Evolutionary conservation across 2,888 invertebrate genomes (phyloP), one percentile per base, ranked within the genome.

Genomic region (Philereme transversata): DNA sequence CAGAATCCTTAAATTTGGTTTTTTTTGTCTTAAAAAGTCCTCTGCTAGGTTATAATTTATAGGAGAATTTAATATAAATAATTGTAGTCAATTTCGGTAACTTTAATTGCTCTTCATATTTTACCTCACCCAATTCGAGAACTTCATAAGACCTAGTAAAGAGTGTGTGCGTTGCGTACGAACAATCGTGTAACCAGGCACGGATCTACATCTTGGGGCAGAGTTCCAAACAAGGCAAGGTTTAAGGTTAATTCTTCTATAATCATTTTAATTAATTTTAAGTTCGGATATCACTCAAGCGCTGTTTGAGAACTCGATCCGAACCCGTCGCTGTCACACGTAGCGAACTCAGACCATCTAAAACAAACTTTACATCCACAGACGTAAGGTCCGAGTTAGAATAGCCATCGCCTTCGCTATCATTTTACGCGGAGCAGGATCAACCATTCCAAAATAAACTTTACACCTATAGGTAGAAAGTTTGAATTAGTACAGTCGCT

Each of bases 151-250:
- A 22, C 22, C 3, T 22, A 22, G 73, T 70, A 73, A 58, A 64
- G 49, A 53, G 57, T 66, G 69, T 73, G 75, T 67, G 67, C 62
- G 60, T 69, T 66, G 67, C 70, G 62, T 70, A 78, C 75, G 70
- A 67, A 77, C 64, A 71, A 59, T 62, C 51, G 64, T 69, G 69
- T 65, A 56, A 69, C 8, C 61, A n/a, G 47, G 62, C 51, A 55
- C 62, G 54, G 50, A 62, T 57, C 59, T 64, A 62, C 60, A 62
- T 57, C 22, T 68, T 67, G 64, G 64, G 64, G 68, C 60, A 51
- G 62, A 59, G 46, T 61, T 62, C 45, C 61, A 57, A 57, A 56
- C 53, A 56, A 44, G 45, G 41, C 35, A 41, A 7, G 9, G 22
- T 45, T 45, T 45, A 22, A 33, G 7, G 40, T 33, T 5, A 33